A percentile compares a stretch with the other conserved stretches of the same genome.
phyloP scores from a whole-genome alignment of 2,888 invertebrate genomes.

The Eristalis pertinax region DNA sequence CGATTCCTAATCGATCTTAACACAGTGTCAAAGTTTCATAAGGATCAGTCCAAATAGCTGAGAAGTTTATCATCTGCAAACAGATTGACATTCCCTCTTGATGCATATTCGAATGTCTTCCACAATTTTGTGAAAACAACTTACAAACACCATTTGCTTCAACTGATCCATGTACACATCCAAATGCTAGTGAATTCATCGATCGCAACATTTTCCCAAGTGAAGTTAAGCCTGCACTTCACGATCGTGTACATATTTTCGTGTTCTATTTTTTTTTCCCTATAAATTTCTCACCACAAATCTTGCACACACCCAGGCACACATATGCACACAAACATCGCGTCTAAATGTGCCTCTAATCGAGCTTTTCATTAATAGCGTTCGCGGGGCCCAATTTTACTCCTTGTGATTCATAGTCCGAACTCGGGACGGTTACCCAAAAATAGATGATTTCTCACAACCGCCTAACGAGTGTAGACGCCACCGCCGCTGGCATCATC shows the following conservation, averaged over 20 bases:
- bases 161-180: too few species aligned
- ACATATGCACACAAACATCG: neutral
- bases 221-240: conserved; percentile 18
- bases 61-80: too few species aligned
- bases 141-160: too few species aligned
- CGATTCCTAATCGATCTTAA: too few species aligned
- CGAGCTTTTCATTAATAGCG: conserved; percentile 68
- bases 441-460: conserved; percentile 68
- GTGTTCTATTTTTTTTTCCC: conserved; percentile 14
- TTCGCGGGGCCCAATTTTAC: conserved; percentile 58
- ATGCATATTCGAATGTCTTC: too few species aligned
- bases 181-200: neutral
- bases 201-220: neutral
- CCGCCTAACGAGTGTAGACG: conserved; percentile 61
- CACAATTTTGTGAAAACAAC: too few species aligned
- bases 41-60: too few species aligned
- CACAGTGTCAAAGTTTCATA: too few species aligned
- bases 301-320: neutral
- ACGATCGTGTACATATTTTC: neutral
- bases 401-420: conserved; percentile 60
- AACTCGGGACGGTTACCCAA: conserved; percentile 62
- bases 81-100: too few species aligned
- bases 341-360: conserved; percentile 50
- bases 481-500: conserved; percentile 29
- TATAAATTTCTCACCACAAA: conserved; percentile 1